A percentile compares a stretch with the other conserved stretches of the same genome.
These are phyloP conservation scores for Caenorhabditis sp. DNA, from an alignment of 2,888 invertebrate genomes.

Conservation along the genomic window DNA sequence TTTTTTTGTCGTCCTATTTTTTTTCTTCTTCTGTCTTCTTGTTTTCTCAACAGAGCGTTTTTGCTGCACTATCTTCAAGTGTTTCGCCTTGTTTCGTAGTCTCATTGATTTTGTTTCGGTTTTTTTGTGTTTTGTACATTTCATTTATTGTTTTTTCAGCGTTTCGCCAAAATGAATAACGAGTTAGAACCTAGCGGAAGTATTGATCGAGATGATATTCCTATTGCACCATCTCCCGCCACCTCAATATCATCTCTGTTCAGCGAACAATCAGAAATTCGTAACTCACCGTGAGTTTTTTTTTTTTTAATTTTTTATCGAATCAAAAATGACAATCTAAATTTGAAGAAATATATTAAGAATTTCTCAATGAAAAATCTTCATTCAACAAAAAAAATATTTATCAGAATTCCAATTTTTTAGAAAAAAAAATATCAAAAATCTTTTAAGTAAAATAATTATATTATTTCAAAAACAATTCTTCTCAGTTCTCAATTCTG, in stretches of 20 bases:
- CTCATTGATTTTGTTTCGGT: constrained; percentile 12
- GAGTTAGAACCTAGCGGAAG: background rate
- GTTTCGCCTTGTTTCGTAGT: constrained; percentile 15
- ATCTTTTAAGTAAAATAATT: too few species aligned
- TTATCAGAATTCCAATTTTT: background rate
- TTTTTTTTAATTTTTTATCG: background rate
- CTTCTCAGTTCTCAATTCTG: too few species aligned
- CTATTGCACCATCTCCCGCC: constrained; percentile 37
- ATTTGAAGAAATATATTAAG: too few species aligned
- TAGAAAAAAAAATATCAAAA: background rate
- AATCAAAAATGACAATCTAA: too few species aligned
- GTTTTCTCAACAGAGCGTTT: constrained; percentile 24
- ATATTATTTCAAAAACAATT: too few species aligned
- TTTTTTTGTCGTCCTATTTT: background rate
- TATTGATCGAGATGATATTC: constrained; percentile 18
- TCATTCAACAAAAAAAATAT: too few species aligned
- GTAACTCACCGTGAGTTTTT: constrained; percentile 46
- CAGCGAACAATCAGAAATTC: constrained; percentile 40
- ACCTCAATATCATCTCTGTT: constrained; percentile 44
- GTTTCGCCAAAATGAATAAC: background rate
- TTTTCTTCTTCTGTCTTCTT: constrained; percentile 8
- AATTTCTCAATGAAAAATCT: too few species aligned
- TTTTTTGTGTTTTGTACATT: background rate
- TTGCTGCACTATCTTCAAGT: constrained; percentile 13
- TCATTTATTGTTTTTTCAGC: background rate